phyloP scores from a whole-genome alignment of 2,888 invertebrate genomes.

The Agriopis aurantiaria region DNA sequence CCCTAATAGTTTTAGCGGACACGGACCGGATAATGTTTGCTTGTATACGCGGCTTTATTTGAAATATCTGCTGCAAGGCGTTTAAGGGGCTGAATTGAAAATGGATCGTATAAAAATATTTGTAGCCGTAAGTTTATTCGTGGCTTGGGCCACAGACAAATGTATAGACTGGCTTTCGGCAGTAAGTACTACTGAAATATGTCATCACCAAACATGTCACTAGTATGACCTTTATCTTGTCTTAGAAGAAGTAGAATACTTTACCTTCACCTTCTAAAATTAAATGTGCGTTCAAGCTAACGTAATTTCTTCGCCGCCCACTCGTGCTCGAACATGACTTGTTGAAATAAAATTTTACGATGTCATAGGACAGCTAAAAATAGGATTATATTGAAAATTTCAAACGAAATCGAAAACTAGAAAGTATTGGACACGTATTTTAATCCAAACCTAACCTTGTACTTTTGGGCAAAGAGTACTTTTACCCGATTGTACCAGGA shows the following conservation, averaged over 20 bases:
- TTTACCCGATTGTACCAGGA: no score
- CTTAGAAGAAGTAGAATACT: neutral
- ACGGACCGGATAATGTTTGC: constrained; percentile 29
- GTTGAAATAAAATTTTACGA: neutral
- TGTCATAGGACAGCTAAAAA: neutral
- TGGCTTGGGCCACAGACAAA: neutral
- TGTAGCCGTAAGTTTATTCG: neutral
- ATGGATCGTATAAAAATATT: constrained; percentile 16
- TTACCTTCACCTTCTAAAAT: neutral
- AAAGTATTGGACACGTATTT: neutral
- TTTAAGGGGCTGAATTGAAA: constrained; percentile 18
- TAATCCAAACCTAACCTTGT: neutral
- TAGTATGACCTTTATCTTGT: neutral
- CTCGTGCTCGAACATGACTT: neutral
- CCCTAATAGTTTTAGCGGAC: constrained; percentile 31
- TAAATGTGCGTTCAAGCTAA: neutral
- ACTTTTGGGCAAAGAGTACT: no score
- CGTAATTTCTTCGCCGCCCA: constrained; percentile 5
- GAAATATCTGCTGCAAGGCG: constrained; percentile 22
- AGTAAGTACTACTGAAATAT: no score
- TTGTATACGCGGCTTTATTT: constrained; percentile 22
- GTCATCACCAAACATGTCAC: no score
- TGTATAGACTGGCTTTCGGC: no score
- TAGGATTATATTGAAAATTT: constrained; percentile 3
- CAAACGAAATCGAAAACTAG: neutral